Conservation (phyloP, 2,113 vertebrate genomes). For the Dipodomys spectabilis region DNA sequence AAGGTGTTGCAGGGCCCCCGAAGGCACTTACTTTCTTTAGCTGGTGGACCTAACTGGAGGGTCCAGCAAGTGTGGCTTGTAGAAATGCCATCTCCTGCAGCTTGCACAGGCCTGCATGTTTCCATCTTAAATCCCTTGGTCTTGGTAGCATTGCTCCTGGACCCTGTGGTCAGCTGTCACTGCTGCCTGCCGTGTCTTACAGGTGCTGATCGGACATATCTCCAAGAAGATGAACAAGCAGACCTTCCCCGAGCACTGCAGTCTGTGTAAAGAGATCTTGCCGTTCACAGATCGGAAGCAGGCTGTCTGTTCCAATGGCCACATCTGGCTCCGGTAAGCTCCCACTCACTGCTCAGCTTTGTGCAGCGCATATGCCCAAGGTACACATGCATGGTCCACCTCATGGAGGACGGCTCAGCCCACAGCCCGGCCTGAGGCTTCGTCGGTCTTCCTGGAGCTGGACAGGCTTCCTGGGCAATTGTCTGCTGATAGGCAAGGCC, state of each 20-base stretch:
- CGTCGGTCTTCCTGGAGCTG: not conserved
- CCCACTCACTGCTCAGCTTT: not conserved
- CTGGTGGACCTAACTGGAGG: not conserved
- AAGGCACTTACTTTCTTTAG: not conserved
- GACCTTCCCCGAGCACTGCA: conserved; percentile 95
- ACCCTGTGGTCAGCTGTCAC: not conserved
- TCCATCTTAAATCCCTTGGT: not conserved
- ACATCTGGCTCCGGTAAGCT: conserved; percentile 96
- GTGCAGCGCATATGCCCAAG: not conserved
- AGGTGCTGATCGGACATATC: conserved; percentile 98
- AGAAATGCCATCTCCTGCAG: not conserved
- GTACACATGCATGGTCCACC: fast-evolving
- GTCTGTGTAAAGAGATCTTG: conserved; percentile 93
- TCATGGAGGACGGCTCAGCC: not conserved
- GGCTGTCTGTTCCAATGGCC: conserved; percentile 93
- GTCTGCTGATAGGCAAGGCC: not conserved
- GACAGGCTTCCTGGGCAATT: not conserved
- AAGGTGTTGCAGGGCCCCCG: not conserved
- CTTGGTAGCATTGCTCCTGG: not conserved
- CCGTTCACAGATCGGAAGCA: conserved; percentile 94
- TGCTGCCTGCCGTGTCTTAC: conserved; percentile 62
- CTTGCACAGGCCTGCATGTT: fast-evolving
- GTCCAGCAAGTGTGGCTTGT: not conserved
- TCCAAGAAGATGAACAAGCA: conserved; percentile 99
- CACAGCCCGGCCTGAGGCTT: too few relatives aligned